Percentiles rank a stretch among this genome's conserved stretches.
phyloP scores from a whole-genome alignment of 2,888 invertebrate species.

The Herminia tarsipennalis region DNA sequence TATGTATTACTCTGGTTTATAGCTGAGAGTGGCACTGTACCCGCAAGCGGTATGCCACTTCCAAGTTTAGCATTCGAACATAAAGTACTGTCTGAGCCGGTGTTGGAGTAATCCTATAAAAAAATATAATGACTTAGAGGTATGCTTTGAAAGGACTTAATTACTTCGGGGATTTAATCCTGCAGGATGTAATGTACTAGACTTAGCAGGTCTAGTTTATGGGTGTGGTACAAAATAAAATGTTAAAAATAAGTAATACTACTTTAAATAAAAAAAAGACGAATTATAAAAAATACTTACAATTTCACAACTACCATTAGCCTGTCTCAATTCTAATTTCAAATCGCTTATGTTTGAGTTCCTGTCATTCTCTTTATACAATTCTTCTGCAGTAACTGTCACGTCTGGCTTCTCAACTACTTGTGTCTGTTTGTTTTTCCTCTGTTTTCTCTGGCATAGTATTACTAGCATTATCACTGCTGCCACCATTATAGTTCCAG shows the following conservation, averaged over 20 bases:
- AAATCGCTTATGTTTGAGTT: constrained; percentile 97
- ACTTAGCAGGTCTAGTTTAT: too few relatives aligned
- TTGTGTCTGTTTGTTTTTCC: constrained; percentile 81
- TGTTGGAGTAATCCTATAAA: constrained; percentile 86
- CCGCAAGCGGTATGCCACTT: constrained; percentile 90
- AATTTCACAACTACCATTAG: constrained; percentile 91
- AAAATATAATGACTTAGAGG: not conserved
- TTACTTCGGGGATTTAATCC: too few relatives aligned
- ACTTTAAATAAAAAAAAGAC: too few relatives aligned
- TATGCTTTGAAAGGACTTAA: too few relatives aligned
- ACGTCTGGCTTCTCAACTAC: constrained; percentile 87
- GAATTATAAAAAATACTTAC: too few relatives aligned
- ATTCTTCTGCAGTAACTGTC: constrained; percentile 76
- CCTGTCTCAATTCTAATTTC: constrained; percentile 94
- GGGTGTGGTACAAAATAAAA: not conserved
- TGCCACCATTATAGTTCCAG: constrained; percentile 94
- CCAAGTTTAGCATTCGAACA: constrained; percentile 82
- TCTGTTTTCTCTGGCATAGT: constrained; percentile 89
- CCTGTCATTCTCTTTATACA: constrained; percentile 92
- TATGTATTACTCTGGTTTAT: constrained; percentile 85
- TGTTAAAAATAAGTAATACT: constrained; percentile 54
- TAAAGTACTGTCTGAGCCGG: constrained; percentile 85
- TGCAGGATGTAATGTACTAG: too few relatives aligned
- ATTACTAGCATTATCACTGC: constrained; percentile 94
- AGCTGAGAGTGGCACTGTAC: constrained; percentile 90